Base-by-base conservation (phyloP, 1,140 invertebrate species). In the Hydropsyche tenuis region DNA sequence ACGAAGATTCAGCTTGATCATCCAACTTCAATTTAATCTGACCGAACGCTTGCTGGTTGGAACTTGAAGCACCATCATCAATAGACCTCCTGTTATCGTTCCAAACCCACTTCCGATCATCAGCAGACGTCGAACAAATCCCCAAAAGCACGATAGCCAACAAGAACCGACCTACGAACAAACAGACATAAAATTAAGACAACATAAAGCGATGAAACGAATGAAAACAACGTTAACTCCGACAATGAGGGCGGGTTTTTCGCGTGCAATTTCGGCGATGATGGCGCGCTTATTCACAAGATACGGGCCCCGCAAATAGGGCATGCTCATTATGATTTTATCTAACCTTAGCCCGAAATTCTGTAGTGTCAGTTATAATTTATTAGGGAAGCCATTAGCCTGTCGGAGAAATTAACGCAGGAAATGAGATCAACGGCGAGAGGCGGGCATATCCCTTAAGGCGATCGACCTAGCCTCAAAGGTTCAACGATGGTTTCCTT, bases 91-190 rank as follows among this genome's bases (percentile, higher is more conserved):
- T 45, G 37, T 73, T 77, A 45, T 77, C 69, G 62, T 71, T 71
- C 76, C 76, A 77, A 9, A 74, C 66, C 76, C 76, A 77, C 27
- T 77, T 77, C 23, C 75, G 73, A 45, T 74, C 76, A 45, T 46
- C 70, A 7, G n/a, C n/a, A 11, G 23, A 42, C 9, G 27, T 53
- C 6, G 66, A 69, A 18, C 12, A 69, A 7, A 69, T 12, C 1
- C 23, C 23, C 23, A 53, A 7, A 7, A 51, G 7, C 4, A 48
- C 14, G 1, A 48, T 9, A 2, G 23, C 23, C 23, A 27, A 16
- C 9, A 48, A 6, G 18, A 46, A 63, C 37, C 42, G n/a, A 70
- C 11, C 48, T 42, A 25, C 30, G 1, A 42, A 25, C 51, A 18
- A 70, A 27, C 9, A 56, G 3, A 69, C 16, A 66, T 48, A 6